Evolutionary conservation across 2,888 invertebrate species (phyloP).

Genomic region (Lacanobia wlatinum): DNA sequence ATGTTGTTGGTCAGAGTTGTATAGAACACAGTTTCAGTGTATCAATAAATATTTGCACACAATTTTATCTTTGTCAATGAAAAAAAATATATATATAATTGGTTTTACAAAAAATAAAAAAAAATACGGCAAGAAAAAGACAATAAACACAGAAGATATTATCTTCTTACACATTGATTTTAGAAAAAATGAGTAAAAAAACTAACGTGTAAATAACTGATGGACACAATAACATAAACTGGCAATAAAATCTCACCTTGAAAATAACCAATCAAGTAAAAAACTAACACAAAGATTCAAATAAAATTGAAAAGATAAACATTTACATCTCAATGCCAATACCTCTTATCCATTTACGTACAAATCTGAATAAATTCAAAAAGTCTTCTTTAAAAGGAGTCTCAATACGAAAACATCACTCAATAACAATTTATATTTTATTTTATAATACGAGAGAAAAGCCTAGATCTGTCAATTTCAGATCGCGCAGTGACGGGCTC

Average conservation of each 20-base stretch:
- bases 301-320: not conserved
- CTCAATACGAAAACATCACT: conserved; percentile 23
- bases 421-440: conserved; percentile 45
- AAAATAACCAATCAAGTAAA: not conserved
- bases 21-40: not conserved
- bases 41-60: not conserved
- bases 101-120: too few relatives aligned
- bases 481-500: conserved; percentile 41
- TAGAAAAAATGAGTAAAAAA: not conserved
- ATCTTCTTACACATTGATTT: too few relatives aligned
- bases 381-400: not conserved
- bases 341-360: not conserved
- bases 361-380: conserved; percentile 7
- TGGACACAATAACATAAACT: not conserved
- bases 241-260: not conserved
- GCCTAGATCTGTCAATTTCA: conserved; percentile 65
- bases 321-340: not conserved
- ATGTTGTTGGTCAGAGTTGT: not conserved
- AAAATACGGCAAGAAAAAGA: too few relatives aligned
- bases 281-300: not conserved
- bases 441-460: conserved; percentile 36
- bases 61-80: not conserved
- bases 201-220: not conserved
- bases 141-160: too few relatives aligned
- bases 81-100: not conserved